Base-by-base conservation (phyloP, 2,888 invertebrate species). In the Amitus sp. region DNA sequence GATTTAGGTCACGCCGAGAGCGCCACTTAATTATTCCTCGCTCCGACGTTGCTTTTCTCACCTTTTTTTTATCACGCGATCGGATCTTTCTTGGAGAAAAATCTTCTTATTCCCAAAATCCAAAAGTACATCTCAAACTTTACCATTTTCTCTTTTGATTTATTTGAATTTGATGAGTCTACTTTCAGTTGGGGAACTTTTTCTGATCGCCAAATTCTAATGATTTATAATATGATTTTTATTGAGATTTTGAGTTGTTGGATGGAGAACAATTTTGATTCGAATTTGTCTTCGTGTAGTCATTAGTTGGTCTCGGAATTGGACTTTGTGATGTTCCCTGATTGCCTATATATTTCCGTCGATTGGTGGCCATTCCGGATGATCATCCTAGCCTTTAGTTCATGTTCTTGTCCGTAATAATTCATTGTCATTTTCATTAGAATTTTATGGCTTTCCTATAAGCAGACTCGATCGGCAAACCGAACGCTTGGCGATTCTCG, bases 401-500 rank as follows among this genome's bases (percentile, higher is more conserved):
- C 20, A 42, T 47, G 20, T 54, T 17, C 60, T 65, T 60, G 5
- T 54, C 42, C 54, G 28, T 57, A 57, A 61, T 65, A 65, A 65
- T 54, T 65, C 61, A 65, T 65, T 65, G 64, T 65, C 64, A 60
- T 65, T 65, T 61, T 65, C 64, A 65, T 61, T 61, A 57, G 48
- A 17, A 60, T 57, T 56, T 65, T 58, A 65, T 65, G 60, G 65
- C 58, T 65, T 65, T 61, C 65, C 61, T 58, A 65, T 65, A 60
- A 65, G 58, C 61, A 61, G 51, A 54, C 48, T 54, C 53, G 60
- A 54, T 65, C 61, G 58, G 57, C 65, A 61, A 55, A 55, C 65
- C 61, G 65, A 65, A 65, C 65, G 61, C 65, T 58, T 47, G 58
- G 61, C 61, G 58, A 65, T 60, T 65, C 65, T 65, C 65, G 65